These are phyloP conservation scores for Megaleporinus macrocephalus DNA, from an alignment of 2,113 vertebrate genomes.

Conservation along the genomic window DNA sequence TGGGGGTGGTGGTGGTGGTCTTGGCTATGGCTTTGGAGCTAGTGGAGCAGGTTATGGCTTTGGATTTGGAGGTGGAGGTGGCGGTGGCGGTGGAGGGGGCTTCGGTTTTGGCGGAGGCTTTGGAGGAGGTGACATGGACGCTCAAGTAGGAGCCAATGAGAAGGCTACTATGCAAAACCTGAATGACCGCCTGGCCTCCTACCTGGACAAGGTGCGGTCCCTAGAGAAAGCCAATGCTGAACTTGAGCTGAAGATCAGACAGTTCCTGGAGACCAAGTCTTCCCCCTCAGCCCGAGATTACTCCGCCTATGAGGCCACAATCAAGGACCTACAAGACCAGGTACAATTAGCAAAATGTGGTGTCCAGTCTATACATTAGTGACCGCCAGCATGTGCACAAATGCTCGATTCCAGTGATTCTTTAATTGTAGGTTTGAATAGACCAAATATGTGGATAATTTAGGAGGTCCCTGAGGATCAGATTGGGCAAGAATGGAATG, in stretches of 20 bases:
- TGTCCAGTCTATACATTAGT: neutral
- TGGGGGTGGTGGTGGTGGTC: constrained; percentile 18
- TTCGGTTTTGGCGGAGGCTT: constrained; percentile 22
- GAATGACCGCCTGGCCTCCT: constrained; percentile 88
- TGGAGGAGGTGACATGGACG: constrained; percentile 27
- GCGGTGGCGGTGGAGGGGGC: constrained; percentile 30
- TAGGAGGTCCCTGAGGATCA: no score
- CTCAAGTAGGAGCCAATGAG: constrained; percentile 77
- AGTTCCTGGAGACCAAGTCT: constrained; percentile 86
- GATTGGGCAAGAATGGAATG: no score
- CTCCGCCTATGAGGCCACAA: constrained; percentile 77
- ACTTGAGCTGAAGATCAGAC: constrained; percentile 85
- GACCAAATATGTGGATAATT: no score
- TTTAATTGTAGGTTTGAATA: no score
- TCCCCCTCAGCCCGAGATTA: constrained; percentile 78
- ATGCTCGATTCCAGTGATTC: no score
- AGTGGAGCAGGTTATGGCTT: constrained; percentile 2
- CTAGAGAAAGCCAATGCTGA: constrained; percentile 84
- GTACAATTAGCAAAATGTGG: constrained; percentile 64
- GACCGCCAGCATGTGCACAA: neutral
- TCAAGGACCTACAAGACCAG: constrained; percentile 85
- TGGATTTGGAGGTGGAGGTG: constrained; percentile 16
- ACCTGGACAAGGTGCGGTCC: constrained; percentile 86
- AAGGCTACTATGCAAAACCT: constrained; percentile 94
- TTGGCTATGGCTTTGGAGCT: constrained; percentile 8